phyloP scores from a whole-genome alignment of 2,888 invertebrate species.

The Phyto melanocephala region DNA sequence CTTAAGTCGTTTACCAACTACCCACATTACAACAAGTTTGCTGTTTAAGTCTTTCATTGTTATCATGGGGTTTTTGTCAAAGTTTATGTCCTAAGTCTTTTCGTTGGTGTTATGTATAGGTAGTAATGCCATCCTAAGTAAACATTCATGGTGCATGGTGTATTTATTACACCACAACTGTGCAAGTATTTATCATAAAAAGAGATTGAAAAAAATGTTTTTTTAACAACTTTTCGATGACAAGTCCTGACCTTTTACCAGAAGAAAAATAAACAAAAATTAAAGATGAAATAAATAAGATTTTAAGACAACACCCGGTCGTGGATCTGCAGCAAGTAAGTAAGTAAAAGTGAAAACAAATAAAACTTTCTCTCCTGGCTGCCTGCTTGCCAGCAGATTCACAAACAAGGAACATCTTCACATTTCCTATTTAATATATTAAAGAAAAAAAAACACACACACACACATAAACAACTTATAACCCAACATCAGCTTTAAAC shows the following conservation, averaged over 20 bases:
- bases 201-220: background rate
- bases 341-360: slow-evolving; percentile 62
- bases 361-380: slow-evolving; percentile 62
- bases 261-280: slow-evolving; percentile 8
- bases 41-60: slow-evolving; percentile 41
- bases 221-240: slow-evolving; percentile 30
- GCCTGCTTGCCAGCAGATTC: background rate
- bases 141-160: background rate
- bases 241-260: slow-evolving; percentile 64
- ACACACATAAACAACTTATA: slow-evolving; percentile 44
- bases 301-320: slow-evolving; percentile 59
- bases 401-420: slow-evolving; percentile 67
- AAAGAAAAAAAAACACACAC: background rate
- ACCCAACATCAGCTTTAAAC: background rate
- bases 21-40: slow-evolving; percentile 38
- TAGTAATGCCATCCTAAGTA: background rate
- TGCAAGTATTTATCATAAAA: slow-evolving; percentile 16
- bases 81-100: slow-evolving; percentile 52
- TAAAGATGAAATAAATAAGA: slow-evolving; percentile 39
- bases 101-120: slow-evolving; percentile 24
- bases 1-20: slow-evolving; percentile 35
- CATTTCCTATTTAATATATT: slow-evolving; percentile 55
- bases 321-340: slow-evolving; percentile 34
- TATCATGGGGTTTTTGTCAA: slow-evolving; percentile 35
- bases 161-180: slow-evolving; percentile 12